phyloP scores from a whole-genome alignment of 2,888 invertebrate species.

The Ditylenchus weischeri region DNA sequence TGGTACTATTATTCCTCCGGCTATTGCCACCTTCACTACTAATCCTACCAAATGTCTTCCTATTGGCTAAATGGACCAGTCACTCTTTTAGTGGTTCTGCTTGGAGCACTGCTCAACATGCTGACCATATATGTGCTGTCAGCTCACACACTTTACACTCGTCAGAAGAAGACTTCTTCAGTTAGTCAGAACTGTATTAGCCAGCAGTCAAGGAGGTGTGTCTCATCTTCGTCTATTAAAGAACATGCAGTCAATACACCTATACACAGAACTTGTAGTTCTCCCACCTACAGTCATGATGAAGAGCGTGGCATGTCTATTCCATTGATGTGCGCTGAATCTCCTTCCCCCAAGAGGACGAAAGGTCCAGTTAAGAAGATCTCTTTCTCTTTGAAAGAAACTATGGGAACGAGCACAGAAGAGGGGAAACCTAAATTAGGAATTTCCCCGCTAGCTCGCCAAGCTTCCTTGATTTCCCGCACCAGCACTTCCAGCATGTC shows the following conservation, averaged over 20 bases:
- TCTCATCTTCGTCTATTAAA: slow-evolving; percentile 1
- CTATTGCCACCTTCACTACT: no score
- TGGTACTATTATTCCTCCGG: no score
- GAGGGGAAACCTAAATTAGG: no score
- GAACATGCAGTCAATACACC: neutral
- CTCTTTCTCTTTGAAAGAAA: neutral
- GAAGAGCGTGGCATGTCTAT: neutral
- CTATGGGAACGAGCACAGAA: neutral
- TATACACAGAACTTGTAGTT: neutral
- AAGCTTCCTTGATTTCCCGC: slow-evolving; percentile 2
- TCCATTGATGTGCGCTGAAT: slow-evolving; percentile 7
- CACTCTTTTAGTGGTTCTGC: slow-evolving; percentile 26
- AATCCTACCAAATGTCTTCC: neutral
- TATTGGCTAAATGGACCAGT: slow-evolving; percentile 30
- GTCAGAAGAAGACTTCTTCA: slow-evolving; percentile 12
- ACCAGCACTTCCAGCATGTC: neutral
- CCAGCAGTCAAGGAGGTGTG: neutral
- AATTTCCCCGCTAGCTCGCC: slow-evolving; percentile 4
- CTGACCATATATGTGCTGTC: slow-evolving; percentile 32
- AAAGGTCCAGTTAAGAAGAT: neutral
- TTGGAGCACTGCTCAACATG: slow-evolving; percentile 27
- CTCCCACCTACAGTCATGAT: neutral
- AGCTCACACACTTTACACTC: slow-evolving; percentile 20
- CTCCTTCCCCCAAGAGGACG: neutral
- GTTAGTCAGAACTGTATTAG: neutral